Conservation (phyloP, 2,888 invertebrate species). For the Eumerus sabulonum region DNA sequence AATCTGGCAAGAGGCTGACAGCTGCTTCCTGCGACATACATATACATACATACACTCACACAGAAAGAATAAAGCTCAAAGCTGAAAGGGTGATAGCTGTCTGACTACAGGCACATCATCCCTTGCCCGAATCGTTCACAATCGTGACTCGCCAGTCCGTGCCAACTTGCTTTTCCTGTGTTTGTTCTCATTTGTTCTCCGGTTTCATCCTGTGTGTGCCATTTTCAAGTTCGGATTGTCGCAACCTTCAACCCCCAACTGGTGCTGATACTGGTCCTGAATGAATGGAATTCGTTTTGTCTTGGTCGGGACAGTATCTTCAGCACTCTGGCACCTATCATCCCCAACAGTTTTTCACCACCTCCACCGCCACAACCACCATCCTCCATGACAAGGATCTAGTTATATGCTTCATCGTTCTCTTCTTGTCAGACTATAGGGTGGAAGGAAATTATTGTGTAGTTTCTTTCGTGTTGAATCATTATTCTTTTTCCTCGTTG, state of each 20-base stretch:
- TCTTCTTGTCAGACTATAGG: neutral
- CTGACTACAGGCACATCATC: neutral
- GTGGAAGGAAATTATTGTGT: conserved; percentile 57
- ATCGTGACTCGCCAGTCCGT: conserved; percentile 36
- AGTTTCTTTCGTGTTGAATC: conserved; percentile 67
- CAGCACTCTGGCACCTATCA: conserved; percentile 59
- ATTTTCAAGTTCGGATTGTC: conserved; percentile 67
- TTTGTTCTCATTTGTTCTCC: conserved; percentile 39
- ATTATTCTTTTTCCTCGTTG: conserved; percentile 59
- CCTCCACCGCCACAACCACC: conserved; percentile 36
- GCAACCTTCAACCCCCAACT: conserved; percentile 62
- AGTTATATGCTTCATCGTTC: conserved; percentile 15
- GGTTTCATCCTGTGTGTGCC: conserved; percentile 52
- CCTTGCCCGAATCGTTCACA: neutral
- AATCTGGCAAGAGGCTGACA: conserved; percentile 67
- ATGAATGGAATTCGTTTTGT: conserved; percentile 27
- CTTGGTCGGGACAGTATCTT: conserved; percentile 51
- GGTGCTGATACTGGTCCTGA: conserved; percentile 1
- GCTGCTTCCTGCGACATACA: conserved; percentile 64
- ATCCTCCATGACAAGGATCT: too few species aligned
- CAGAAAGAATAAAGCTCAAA: conserved; percentile 29
- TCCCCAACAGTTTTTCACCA: conserved; percentile 26
- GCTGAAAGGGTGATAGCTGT: conserved; percentile 10
- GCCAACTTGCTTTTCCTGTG: conserved; percentile 52
- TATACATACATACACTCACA: too few species aligned